Base-by-base conservation (phyloP, 1,140 invertebrate species). In the Sminthurides bifidus region DNA sequence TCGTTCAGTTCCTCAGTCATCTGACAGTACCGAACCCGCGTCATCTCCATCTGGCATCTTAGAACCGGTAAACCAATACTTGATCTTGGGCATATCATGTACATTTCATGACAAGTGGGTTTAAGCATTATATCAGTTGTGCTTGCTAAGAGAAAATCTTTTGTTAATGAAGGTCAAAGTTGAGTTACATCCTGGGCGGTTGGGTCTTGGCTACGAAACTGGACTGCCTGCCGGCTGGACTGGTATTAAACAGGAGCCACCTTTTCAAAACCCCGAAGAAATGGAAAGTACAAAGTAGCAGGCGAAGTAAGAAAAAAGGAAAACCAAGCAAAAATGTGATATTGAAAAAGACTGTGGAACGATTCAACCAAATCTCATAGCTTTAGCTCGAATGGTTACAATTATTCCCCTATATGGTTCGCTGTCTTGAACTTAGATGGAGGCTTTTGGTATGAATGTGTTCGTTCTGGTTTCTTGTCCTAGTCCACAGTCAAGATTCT, bases 1-100 rank as follows among this genome's bases (percentile, higher is more conserved):
- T 14, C 89, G 87, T 71, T 51, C 44, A 26, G 5, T n/a, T 19
- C 4, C 33, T 12, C 33, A 17, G 33, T 12, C 33, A 17, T 37
- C 12, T 17, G 10, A 17, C 10, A 17, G 12, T 12, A 37, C 33
- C 10, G 33, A 37, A 37, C 10, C 10, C 33, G 33, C 33, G 17
- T 37, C 12, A 17, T 12, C 10, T 17, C 33, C 10, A 17, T 37
- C 12, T 37, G 17, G 33, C 33, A 17, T 37, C 17, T 37, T 37
- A 12, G 10, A 12, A 37, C 33, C 12, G 33, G 17, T 12, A 37
- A 17, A 12, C 33, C 12, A 37, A 17, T n/a, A n/a, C n/a, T n/a
- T n/a, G n/a, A n/a, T n/a, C n/a, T n/a, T n/a, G 33, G 10, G 17
- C 33, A 37, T 37, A 37, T 12, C 17, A 37, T 12, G 12, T 12